Evolutionary conservation across 2,113 vertebrate species (phyloP).

Genomic region (Gobius niger): DNA sequence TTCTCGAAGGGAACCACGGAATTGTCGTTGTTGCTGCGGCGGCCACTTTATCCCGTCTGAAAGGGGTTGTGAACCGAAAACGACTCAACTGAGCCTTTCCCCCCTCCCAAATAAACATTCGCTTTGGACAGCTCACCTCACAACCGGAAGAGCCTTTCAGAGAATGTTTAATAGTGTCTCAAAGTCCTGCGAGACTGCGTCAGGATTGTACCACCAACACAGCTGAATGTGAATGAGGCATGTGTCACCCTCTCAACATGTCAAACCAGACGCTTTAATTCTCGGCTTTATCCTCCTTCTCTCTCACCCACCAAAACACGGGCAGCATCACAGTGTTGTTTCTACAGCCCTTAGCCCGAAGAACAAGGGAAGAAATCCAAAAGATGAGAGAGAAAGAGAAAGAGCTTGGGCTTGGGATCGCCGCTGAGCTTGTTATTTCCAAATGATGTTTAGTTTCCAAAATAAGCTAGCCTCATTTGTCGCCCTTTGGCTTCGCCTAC

Average conservation of each 20-base stretch:
- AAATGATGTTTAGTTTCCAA: not conserved
- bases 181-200: not conserved
- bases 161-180: not conserved
- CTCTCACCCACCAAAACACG: conserved; percentile 19
- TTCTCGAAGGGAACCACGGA: no score
- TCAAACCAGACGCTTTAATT: conserved; percentile 24
- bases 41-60: not conserved
- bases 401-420: not conserved
- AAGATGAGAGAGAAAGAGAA: not conserved
- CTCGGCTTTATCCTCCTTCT: conserved; percentile 10
- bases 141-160: not conserved
- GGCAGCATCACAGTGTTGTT: conserved; percentile 8
- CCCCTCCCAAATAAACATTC: not conserved
- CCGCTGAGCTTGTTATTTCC: conserved; percentile 30
- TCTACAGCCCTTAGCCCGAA: conserved; percentile 26
- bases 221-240: conserved; percentile 10
- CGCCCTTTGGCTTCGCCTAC: not conserved
- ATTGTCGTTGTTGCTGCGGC: no score
- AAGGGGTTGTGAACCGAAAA: not conserved
- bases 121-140: not conserved
- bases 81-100: not conserved
- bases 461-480: conserved; percentile 3
- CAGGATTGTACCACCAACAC: not conserved
- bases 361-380: conserved; percentile 28
- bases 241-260: conserved; percentile 13